Evolutionary conservation across 2,113 vertebrate species (phyloP).

Genomic region (Sinocyclocheilus grahami): DNA sequence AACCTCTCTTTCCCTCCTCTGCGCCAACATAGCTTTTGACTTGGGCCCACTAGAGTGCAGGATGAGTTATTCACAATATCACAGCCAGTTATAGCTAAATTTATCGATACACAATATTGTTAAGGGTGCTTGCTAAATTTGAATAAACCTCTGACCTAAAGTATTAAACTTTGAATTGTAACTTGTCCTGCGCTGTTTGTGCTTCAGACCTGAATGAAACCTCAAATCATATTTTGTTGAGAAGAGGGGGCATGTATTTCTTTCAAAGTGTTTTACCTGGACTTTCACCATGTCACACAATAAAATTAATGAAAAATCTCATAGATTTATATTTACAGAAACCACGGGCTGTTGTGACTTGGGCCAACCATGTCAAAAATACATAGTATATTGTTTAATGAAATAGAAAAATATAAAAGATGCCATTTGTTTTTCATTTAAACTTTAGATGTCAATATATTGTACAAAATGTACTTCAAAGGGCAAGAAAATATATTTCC

Average conservation of each 20-base stretch:
- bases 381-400: background rate
- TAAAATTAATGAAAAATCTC: background rate
- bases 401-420: too few species aligned
- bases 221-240: background rate
- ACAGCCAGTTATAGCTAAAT: constrained; percentile 1
- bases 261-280: background rate
- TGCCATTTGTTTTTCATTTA: background rate
- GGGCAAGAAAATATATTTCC: background rate
- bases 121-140: background rate
- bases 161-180: background rate
- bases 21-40: background rate
- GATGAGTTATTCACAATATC: constrained; percentile 19
- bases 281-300: background rate
- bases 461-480: background rate
- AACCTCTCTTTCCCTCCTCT: constrained; percentile 15
- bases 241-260: background rate
- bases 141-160: background rate
- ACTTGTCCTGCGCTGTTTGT: background rate
- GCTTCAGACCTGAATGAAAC: background rate
- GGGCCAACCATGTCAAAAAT: background rate
- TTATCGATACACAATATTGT: background rate
- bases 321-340: background rate
- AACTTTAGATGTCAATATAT: background rate
- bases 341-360: background rate
- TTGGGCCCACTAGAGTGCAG: background rate